Evolutionary conservation across 2,888 invertebrate species (phyloP).

Genomic region (Neoitamus cyanurus): DNA sequence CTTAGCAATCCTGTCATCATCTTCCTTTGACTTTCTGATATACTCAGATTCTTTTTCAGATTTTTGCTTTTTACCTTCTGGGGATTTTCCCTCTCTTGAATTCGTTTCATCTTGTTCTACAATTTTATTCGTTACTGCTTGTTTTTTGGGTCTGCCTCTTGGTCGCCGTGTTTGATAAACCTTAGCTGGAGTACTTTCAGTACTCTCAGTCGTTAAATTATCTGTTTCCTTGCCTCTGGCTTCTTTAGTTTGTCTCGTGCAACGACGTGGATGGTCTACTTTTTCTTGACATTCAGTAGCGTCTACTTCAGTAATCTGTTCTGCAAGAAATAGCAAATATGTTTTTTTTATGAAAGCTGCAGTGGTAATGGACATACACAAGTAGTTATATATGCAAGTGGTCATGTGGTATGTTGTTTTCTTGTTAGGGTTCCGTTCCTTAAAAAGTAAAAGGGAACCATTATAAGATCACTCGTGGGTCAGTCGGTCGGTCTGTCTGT

Average conservation of each 20-base stretch:
- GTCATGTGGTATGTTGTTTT: no score
- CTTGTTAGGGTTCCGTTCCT: no score
- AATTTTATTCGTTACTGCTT: not conserved
- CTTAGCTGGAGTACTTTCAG: not conserved
- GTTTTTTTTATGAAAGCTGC: not conserved
- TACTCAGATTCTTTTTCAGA: conserved; percentile 56
- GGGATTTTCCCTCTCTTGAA: not conserved
- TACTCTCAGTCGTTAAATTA: not conserved
- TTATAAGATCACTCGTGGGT: no score
- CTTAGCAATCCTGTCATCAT: conserved; percentile 61
- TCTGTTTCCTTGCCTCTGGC: not conserved
- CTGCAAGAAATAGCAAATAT: not conserved
- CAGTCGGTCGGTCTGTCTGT: no score
- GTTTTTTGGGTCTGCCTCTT: conserved; percentile 2
- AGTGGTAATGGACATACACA: no score
- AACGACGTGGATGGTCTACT: not conserved
- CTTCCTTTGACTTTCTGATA: conserved; percentile 56
- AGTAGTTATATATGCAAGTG: no score
- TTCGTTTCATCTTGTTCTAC: not conserved
- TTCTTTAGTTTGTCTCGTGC: not conserved
- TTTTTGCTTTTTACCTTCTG: conserved; percentile 57
- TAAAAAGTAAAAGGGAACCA: no score
- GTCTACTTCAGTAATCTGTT: not conserved
- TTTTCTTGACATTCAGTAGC: not conserved
- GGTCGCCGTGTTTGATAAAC: not conserved